Percentiles rank a stretch among this genome's conserved stretches.
These are phyloP conservation scores for Stegodyphus dumicola DNA, from an alignment of 1,140 invertebrate species.

Conservation along the genomic window DNA sequence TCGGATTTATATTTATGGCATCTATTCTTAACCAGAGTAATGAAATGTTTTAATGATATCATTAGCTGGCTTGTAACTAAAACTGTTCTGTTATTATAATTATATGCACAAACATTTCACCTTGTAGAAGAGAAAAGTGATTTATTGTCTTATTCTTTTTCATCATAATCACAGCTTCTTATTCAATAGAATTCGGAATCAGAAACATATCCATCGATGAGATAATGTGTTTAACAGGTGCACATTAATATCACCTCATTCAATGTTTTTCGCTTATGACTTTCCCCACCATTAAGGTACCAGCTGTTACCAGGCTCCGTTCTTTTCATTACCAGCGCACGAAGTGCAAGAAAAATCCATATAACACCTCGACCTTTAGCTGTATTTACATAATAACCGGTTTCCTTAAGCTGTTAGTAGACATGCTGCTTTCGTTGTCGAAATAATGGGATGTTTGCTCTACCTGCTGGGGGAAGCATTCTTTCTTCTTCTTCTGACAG, in stretches of 20 bases:
- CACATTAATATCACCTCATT: too few species aligned
- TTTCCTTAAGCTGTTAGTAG: slow-evolving; percentile 3
- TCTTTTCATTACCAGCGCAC: slow-evolving; percentile 29
- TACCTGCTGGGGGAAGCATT: background rate
- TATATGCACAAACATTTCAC: background rate
- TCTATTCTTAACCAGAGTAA: too few species aligned
- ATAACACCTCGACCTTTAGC: slow-evolving; percentile 55
- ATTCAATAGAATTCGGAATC: too few species aligned
- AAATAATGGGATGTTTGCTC: slow-evolving; percentile 47
- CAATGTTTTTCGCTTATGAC: background rate
- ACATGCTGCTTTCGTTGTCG: slow-evolving; percentile 3
- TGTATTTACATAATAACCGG: slow-evolving; percentile 57
- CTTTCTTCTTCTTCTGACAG: background rate
- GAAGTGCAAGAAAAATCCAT: slow-evolving; percentile 40
- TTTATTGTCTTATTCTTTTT: background rate
- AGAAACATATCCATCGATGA: too few species aligned
- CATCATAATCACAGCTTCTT: background rate
- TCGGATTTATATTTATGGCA: too few species aligned
- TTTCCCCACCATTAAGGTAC: slow-evolving; percentile 17
- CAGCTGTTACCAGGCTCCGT: slow-evolving; percentile 6
- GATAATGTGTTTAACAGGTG: too few species aligned
- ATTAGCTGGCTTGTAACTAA: too few species aligned
- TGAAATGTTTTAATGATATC: too few species aligned
- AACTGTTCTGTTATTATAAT: background rate
- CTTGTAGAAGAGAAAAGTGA: background rate